Percentiles rank a stretch among this genome's conserved stretches.
Evolutionary conservation across 2,888 invertebrate genomes (phyloP).

Genomic region (Drosophila paranaensis): DNA sequence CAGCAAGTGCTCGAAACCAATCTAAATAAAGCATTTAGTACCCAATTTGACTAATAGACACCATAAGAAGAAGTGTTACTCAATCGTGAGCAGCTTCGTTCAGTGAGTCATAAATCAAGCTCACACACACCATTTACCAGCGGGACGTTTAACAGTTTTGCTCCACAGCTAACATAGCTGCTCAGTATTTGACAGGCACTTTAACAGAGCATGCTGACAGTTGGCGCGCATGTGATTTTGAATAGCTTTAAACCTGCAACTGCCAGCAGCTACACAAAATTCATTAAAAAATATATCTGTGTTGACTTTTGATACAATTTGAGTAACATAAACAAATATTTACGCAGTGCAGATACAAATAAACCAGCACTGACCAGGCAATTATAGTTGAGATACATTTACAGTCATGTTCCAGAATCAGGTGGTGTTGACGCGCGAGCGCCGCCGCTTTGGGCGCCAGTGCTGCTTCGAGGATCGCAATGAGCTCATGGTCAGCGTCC

Average conservation of each 20-base stretch:
- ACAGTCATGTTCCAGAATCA: slow-evolving; percentile 65
- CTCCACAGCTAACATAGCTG: slow-evolving; percentile 5
- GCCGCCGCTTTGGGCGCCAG: slow-evolving; percentile 90
- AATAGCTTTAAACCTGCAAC: too few species aligned
- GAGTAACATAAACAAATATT: slow-evolving; percentile 18
- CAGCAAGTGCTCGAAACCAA: too few species aligned
- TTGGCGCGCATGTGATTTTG: neutral
- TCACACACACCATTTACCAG: neutral
- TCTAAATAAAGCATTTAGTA: too few species aligned
- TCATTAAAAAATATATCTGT: neutral
- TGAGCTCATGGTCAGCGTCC: slow-evolving; percentile 88
- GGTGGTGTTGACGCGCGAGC: slow-evolving; percentile 84
- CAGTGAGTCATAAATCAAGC: slow-evolving; percentile 9
- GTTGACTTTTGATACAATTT: slow-evolving; percentile 3
- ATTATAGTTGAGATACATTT: neutral
- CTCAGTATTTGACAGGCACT: slow-evolving; percentile 12
- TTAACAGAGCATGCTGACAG: slow-evolving; percentile 10
- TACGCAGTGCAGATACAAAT: neutral
- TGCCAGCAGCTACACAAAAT: neutral
- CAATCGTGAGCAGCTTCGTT: neutral
- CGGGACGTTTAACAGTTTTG: slow-evolving; percentile 2
- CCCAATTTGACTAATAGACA: too few species aligned
- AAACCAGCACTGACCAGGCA: neutral
- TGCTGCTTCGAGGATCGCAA: slow-evolving; percentile 89
- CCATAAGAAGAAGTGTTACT: too few species aligned